These are phyloP conservation scores for Lithophane leautieri DNA, from an alignment of 2,888 invertebrate genomes.

Conservation along the genomic window DNA sequence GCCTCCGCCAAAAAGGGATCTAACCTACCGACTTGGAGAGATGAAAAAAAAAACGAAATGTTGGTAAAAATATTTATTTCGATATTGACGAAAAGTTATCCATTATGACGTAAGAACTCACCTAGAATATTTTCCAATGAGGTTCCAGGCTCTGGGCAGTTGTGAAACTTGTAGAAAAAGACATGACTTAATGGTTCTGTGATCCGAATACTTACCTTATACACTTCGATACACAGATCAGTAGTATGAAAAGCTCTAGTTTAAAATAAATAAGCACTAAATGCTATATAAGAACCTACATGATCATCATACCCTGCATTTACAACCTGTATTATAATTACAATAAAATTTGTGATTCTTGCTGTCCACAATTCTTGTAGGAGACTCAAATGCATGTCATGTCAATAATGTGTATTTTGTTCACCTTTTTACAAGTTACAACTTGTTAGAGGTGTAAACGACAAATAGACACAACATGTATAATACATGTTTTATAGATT, in stretches of 20 bases:
- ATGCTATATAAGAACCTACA: neutral
- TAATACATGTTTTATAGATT: neutral
- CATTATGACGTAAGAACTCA: slow-evolving; percentile 11
- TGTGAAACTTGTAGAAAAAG: neutral
- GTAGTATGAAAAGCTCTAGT: neutral
- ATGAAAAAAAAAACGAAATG: slow-evolving; percentile 32
- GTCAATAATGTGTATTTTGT: neutral
- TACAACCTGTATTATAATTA: neutral
- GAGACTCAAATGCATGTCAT: neutral
- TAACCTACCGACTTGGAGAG: neutral
- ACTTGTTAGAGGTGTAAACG: neutral
- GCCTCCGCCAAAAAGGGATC: neutral
- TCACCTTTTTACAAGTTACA: neutral
- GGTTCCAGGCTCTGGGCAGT: neutral
- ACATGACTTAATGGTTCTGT: neutral
- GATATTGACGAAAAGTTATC: neutral
- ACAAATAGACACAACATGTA: neutral
- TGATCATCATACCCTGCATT: neutral
- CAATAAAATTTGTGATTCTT: neutral
- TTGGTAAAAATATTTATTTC: slow-evolving; percentile 31
- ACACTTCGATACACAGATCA: neutral
- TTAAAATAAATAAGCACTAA: slow-evolving; percentile 5
- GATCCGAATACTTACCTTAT: slow-evolving; percentile 26
- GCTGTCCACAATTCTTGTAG: neutral
- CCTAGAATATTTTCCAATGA: slow-evolving; percentile 12